Base-by-base conservation (phyloP, 2,797 vertebrate species). In the Valencia hispanica region DNA sequence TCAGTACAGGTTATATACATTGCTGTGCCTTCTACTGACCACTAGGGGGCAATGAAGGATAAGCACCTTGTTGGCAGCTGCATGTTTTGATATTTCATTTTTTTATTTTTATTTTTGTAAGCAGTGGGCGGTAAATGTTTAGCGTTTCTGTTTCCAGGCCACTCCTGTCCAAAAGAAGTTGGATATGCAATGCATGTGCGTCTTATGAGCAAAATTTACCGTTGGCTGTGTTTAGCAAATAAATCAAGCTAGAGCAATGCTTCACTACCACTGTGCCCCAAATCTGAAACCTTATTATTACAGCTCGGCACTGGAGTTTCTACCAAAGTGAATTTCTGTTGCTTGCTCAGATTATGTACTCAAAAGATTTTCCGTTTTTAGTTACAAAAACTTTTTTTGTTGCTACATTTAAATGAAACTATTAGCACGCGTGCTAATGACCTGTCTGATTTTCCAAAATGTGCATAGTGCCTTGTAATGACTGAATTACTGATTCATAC, bases 391-490 rank as follows among this genome's bases (percentile, higher is more conserved):
- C 7, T 27, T 47, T 27, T 47, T 41, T 15, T 3, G 36, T 74
- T 69, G 53, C 30, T 65, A 45, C 20, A 20, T 47, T 30, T 20
- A 43, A 27, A 57, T 72, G 18, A 30, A 30, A 30, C 43, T 17
- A 30, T 73, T 59, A 25, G 51, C 41, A 14, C 10, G 17, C 27
- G 7, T 61, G 71, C 71, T 47, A 45, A 17, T 32, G 53, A 10
- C 11, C n/a, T 18, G 65, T 66, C 77, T 50, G 36, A 25, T 84
- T 73, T 63, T 74, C 51, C 27, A 48, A 74, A 45, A 17, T 36
- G 78, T 59, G 83, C 63, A n/a, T 70, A 73, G 88, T 89, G 91
- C 91, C 91, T 93, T 87, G 77, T 81, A 72, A 70, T 34, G 14
- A 70, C 72, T 66, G 75, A 72, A 79, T 74, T 74, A 63, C 68